Evolutionary conservation across 2,888 invertebrate species (phyloP), one percentile per base, ranked within the genome.

Genomic region (Rhagonycha fulva): DNA sequence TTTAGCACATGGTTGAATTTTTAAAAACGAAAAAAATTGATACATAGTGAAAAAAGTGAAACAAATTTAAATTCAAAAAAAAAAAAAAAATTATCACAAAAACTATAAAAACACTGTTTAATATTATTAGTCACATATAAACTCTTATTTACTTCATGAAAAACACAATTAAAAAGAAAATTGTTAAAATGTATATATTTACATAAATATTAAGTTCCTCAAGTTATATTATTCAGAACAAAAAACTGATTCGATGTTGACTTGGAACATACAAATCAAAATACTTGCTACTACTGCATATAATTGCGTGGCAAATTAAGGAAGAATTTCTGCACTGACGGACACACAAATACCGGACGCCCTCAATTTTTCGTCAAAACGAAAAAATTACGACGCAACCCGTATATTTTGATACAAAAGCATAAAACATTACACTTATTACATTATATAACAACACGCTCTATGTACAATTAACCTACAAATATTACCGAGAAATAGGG

Each of bases 391-490:
- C 12, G 23, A 26, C 12, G 24, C 63, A 66, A n/a, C 63, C 63
- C 24, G 63, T 66, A 66, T 26, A 26, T 24, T 47, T 47, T 12
- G 24, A 62, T 71, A 71, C 71, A 68, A 60, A 76, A 68, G 72
- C 63, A 68, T 72, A 72, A 76, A 60, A 67, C 62, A 68, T 66
- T 66, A 67, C 68, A 68, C 47, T 47, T 47, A 47, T 47, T 47
- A 47, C 47, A 47, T 47, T 47, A 47, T 47, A 47, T 47, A 47
- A 47, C 47, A 72, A 76, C 71, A 76, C 24, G 47, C 72, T 67
- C 32, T 76, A 76, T 76, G 74, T 78, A 76, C 76, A 78, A 63
- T 72, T 75, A 76, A 71, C 78, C 78, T 78, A 78, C 75, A 76
- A 74, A 69, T 71, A 78, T 76, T 76, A 78, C 71, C 61, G 70